Percentiles rank a stretch among this genome's conserved stretches.
Evolutionary conservation across 2,888 invertebrate species (phyloP).

Genomic region (Lasioglossum vierecki): DNA sequence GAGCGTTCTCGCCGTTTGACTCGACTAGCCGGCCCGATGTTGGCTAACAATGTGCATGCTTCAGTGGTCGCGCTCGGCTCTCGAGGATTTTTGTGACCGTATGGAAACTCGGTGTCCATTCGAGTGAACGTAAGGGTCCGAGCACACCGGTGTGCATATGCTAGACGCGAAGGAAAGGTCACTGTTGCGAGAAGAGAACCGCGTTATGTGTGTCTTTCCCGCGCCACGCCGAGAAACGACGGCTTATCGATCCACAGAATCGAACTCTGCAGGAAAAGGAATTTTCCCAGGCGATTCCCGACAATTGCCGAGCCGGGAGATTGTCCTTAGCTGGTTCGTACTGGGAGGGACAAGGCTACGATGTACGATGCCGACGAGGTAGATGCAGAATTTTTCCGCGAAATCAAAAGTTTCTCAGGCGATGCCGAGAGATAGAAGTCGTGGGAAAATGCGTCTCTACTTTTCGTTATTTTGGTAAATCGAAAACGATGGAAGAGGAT

Average conservation of each 20-base stretch:
- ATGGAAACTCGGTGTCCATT: conserved; percentile 37
- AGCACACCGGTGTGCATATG: conserved; percentile 18
- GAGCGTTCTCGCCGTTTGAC: conserved; percentile 25
- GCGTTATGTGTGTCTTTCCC: conserved; percentile 36
- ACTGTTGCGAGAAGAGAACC: conserved; percentile 17
- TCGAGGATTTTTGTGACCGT: conserved; percentile 69
- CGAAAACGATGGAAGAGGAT: neutral
- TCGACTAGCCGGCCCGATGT: conserved; percentile 25
- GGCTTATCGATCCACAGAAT: conserved; percentile 48
- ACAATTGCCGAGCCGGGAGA: neutral
- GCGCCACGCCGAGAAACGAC: neutral
- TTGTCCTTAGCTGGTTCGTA: neutral
- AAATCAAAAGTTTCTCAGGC: neutral
- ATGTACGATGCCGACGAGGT: neutral
- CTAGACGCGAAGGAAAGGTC: conserved; percentile 56
- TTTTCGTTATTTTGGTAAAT: neutral
- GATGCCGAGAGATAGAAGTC: neutral
- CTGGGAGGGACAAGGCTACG: neutral
- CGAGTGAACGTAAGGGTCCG: conserved; percentile 70
- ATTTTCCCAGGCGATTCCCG: conserved; percentile 27
- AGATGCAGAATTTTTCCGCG: neutral
- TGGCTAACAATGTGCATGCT: conserved; percentile 76
- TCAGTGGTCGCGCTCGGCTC: conserved; percentile 70
- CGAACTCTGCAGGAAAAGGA: conserved; percentile 37
- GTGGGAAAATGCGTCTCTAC: neutral